phyloP scores from a whole-genome alignment of 2,113 vertebrate genomes.

The Todiramphus saurophagus region DNA sequence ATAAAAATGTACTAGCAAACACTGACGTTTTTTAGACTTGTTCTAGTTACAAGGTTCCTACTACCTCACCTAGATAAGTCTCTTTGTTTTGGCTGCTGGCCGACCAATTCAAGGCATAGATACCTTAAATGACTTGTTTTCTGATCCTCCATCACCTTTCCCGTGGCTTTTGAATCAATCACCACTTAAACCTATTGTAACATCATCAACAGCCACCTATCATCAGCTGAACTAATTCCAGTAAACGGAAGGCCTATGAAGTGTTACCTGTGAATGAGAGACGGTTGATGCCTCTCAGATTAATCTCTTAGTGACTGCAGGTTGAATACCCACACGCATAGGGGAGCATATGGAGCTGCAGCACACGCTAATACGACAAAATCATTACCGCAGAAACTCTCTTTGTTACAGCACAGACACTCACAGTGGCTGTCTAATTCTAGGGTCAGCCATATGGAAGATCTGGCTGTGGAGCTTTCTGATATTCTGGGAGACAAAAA shows the following conservation, averaged over 20 bases:
- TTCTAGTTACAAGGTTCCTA: not conserved
- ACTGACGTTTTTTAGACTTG: rapidly evolving
- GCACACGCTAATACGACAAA: not conserved
- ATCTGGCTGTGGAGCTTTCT: not conserved
- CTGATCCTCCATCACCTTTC: not conserved
- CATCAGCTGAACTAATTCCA: not conserved
- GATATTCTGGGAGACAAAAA: not conserved
- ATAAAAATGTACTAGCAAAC: rapidly evolving
- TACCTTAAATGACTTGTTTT: not conserved
- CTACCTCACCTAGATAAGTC: not conserved
- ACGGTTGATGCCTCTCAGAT: not conserved
- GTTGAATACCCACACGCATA: not conserved
- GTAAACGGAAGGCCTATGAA: not conserved
- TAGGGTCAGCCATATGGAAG: not conserved
- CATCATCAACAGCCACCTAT: not conserved
- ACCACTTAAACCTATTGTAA: not conserved
- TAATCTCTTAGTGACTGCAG: not conserved
- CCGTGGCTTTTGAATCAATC: not conserved
- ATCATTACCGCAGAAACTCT: not conserved
- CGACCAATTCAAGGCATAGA: not conserved
- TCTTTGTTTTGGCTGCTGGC: not conserved
- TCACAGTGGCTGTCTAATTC: not conserved
- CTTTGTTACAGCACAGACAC: not conserved
- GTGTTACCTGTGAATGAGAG: not conserved
- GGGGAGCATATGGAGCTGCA: not conserved